Evolutionary conservation across 2,113 vertebrate species (phyloP).

Genomic region (Ictalurus furcatus): DNA sequence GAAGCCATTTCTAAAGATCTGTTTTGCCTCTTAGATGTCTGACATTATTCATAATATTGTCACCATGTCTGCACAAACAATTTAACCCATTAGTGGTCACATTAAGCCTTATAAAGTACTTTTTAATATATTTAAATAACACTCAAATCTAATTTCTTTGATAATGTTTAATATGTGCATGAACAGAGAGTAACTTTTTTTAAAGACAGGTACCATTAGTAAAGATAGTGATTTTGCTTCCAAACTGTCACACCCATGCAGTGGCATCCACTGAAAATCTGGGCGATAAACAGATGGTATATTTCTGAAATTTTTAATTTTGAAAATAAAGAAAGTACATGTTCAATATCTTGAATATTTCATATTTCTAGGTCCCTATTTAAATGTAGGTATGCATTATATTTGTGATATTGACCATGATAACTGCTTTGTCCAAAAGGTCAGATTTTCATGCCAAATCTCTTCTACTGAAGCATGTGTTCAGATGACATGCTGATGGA

Average conservation of each 20-base stretch:
- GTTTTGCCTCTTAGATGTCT: slow-evolving; percentile 11
- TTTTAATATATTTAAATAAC: neutral
- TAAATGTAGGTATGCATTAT: neutral
- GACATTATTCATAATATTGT: neutral
- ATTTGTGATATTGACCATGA: neutral
- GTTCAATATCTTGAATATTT: neutral
- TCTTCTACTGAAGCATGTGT: neutral
- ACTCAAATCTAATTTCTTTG: neutral
- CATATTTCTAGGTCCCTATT: neutral
- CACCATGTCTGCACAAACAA: neutral
- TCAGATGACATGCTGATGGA: neutral
- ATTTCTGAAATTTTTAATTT: neutral
- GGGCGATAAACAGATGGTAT: neutral
- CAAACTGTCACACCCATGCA: neutral
- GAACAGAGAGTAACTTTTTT: neutral
- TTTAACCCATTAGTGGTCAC: neutral
- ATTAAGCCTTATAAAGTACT: neutral
- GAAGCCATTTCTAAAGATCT: slow-evolving; percentile 7
- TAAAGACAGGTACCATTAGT: neutral
- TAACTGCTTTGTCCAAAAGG: neutral
- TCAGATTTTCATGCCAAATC: neutral
- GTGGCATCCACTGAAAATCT: neutral
- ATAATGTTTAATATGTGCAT: neutral
- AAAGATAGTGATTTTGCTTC: neutral
- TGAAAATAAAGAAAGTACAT: neutral